Percentiles rank a stretch among this genome's conserved stretches.
phyloP scores from a whole-genome alignment of 2,797 vertebrate genomes.

The Alfaro cultratus region DNA sequence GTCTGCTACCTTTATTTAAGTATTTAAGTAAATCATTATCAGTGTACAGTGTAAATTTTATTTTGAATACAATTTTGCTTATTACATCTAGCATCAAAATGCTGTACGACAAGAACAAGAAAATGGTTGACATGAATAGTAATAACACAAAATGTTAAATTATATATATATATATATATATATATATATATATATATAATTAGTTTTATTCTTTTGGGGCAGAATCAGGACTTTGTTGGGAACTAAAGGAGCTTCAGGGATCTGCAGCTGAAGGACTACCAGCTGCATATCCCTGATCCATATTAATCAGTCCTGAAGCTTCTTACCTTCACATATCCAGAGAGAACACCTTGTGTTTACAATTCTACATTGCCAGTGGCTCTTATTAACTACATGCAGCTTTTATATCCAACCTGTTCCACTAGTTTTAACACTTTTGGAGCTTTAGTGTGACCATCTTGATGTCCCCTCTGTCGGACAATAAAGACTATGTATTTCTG shows the following conservation, averaged over 20 bases:
- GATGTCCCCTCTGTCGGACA: too few relatives aligned
- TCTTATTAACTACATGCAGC: neutral
- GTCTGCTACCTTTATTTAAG: neutral
- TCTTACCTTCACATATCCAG: neutral
- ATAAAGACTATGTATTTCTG: too few relatives aligned
- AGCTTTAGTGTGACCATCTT: too few relatives aligned
- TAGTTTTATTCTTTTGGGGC: neutral
- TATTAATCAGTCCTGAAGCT: neutral
- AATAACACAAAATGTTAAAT: neutral
- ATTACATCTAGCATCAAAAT: neutral
- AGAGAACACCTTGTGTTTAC: neutral
- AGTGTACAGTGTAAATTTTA: neutral
- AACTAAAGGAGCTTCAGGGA: neutral
- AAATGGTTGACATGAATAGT: neutral
- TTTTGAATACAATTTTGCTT: neutral
- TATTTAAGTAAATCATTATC: neutral
- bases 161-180: too few relatives aligned
- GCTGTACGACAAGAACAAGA: neutral
- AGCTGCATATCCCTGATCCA: neutral
- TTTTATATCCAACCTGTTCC: slow-evolving; percentile 1
- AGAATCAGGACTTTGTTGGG: neutral
- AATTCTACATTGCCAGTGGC: neutral
- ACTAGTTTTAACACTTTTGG: neutral
- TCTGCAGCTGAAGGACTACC: neutral
- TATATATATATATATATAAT: too few relatives aligned